A percentile compares a stretch with the other conserved stretches of the same genome.
Conservation (phyloP, 2,113 vertebrate species). For the Solenodon paradoxus region DNA sequence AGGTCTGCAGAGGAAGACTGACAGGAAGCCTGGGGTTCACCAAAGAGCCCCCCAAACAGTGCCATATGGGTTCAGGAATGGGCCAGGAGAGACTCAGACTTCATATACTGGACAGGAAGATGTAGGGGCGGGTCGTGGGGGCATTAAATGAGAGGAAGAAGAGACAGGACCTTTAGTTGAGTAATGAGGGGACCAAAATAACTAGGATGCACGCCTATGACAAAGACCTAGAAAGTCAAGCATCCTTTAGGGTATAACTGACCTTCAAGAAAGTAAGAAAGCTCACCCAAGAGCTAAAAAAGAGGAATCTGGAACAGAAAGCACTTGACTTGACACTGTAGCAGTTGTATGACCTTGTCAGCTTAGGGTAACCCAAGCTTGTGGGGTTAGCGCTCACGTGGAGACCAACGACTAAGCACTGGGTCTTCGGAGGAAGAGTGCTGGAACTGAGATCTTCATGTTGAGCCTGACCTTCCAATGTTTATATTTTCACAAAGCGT, state of each 20-base stretch:
- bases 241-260: not conserved
- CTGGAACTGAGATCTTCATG: not conserved
- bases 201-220: not conserved
- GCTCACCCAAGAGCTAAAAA: not conserved
- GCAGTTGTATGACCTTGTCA: not conserved
- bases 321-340: not conserved
- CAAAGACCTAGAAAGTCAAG: not conserved
- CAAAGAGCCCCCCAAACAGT: accelerated
- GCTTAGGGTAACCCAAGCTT: not conserved
- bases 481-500: not conserved
- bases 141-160: not conserved
- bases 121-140: not conserved
- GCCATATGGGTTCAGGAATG: not conserved
- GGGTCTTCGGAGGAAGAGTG: not conserved
- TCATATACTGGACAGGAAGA: not conserved
- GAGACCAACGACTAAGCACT: not conserved
- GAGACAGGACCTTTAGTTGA: not conserved
- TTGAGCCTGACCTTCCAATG: not conserved
- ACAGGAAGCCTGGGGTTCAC: not conserved
- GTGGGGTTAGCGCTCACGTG: not conserved
- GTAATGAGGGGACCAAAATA: not conserved
- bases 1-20: not conserved
- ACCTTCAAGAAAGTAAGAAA: not conserved
- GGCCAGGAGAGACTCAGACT: not conserved
- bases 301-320: not conserved